phyloP scores from a whole-genome alignment of 2,888 invertebrate species.

The Halictus ligatus region DNA sequence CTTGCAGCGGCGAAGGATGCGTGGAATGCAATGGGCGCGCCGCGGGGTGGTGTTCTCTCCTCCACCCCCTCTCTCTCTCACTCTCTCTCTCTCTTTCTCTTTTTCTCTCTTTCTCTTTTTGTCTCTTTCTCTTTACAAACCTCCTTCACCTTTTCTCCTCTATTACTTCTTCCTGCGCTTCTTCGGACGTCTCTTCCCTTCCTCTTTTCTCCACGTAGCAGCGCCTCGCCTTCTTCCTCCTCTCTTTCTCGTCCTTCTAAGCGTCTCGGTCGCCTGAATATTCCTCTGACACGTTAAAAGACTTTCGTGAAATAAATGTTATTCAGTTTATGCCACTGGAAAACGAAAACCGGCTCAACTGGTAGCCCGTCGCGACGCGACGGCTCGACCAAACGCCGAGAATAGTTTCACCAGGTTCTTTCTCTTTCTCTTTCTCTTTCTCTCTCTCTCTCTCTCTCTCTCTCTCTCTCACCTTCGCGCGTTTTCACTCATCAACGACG shows the following conservation, averaged over 20 bases:
- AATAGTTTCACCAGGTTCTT: neutral
- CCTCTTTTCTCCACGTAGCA: neutral
- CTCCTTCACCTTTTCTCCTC: slow-evolving; percentile 3
- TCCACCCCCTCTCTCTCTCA: slow-evolving; percentile 44
- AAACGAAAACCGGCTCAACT: slow-evolving; percentile 13
- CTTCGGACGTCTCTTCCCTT: neutral
- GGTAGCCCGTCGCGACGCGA: neutral
- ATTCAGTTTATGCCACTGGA: neutral
- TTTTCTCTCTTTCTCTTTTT: slow-evolving; percentile 42
- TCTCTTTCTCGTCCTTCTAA: neutral
- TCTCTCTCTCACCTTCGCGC: neutral
- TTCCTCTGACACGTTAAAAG: neutral
- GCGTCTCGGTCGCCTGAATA: neutral
- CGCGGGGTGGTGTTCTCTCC: slow-evolving; percentile 74
- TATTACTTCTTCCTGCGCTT: slow-evolving; percentile 1
- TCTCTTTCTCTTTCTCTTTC: neutral
- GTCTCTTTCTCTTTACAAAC: slow-evolving; percentile 37
- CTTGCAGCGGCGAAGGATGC: slow-evolving; percentile 78
- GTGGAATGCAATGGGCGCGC: slow-evolving; percentile 82
- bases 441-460: neutral
- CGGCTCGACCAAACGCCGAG: neutral
- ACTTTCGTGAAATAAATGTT: slow-evolving; percentile 18
- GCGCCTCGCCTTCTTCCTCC: neutral
- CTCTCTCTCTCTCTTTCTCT: slow-evolving; percentile 33
- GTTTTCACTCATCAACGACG: slow-evolving; percentile 1